Conservation (phyloP, 2,888 invertebrate genomes). For the Lottia scabra region DNA sequence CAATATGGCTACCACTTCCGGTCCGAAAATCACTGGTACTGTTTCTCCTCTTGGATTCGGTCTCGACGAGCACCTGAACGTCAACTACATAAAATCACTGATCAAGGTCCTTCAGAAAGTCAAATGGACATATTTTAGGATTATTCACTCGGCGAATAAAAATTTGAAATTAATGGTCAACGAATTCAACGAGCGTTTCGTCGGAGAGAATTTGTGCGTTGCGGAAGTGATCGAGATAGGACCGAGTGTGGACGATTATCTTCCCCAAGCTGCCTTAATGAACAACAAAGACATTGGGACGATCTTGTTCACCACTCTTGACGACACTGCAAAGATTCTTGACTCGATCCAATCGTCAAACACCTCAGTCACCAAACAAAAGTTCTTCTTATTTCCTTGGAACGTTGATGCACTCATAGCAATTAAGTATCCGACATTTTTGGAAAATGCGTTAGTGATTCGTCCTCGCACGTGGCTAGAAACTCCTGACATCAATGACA, state of each 20-base stretch:
- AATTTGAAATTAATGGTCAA: background rate
- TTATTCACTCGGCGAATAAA: constrained; percentile 14
- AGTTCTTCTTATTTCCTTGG: constrained; percentile 34
- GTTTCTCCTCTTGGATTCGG: constrained; percentile 14
- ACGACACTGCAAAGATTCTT: constrained; percentile 23
- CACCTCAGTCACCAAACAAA: constrained; percentile 13
- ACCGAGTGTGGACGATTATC: background rate
- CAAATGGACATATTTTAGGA: constrained; percentile 12
- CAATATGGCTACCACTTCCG: background rate
- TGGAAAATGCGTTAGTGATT: constrained; percentile 13
- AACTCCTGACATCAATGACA: constrained; percentile 3
- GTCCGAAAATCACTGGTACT: constrained; percentile 9
- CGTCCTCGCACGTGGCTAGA: constrained; percentile 1
- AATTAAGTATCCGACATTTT: background rate
- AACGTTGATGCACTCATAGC: constrained; percentile 16
- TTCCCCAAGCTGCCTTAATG: background rate
- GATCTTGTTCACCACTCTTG: constrained; percentile 27
- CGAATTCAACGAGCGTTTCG: background rate
- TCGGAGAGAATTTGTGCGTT: constrained; percentile 5
- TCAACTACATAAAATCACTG: constrained; percentile 1
- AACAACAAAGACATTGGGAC: constrained; percentile 13
- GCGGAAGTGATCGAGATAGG: constrained; percentile 8
- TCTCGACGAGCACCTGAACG: background rate
- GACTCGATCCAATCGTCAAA: background rate
- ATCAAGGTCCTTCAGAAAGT: background rate